Percentiles rank a stretch among this genome's conserved stretches.
Conservation (phyloP, 2,797 vertebrate genomes). For the Novumbra hubbsi region DNA sequence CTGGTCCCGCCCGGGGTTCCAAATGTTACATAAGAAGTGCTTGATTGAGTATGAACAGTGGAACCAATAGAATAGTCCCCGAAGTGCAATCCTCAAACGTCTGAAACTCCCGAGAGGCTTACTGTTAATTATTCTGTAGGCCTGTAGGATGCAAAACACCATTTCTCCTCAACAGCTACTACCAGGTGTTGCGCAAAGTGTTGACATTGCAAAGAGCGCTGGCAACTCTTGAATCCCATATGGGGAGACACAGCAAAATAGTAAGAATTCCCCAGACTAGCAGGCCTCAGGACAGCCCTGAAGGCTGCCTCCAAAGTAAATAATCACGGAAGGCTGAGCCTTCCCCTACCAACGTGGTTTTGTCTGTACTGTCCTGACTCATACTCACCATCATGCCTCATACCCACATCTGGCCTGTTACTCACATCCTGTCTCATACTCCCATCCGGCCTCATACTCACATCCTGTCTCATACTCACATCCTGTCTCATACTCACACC, state of each 20-base stretch:
- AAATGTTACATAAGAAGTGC: background rate
- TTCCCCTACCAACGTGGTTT: too few species aligned
- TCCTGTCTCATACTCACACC: too few species aligned
- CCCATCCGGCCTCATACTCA: too few species aligned
- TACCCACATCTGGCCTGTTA: too few species aligned
- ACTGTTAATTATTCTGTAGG: background rate
- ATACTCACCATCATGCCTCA: too few species aligned
- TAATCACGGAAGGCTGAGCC: slow-evolving; percentile 30
- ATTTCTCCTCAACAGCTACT: background rate
- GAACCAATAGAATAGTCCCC: background rate
- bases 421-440: too few species aligned
- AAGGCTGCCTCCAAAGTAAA: slow-evolving; percentile 49
- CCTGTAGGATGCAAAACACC: background rate
- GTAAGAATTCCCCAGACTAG: slow-evolving; percentile 67
- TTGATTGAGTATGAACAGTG: background rate
- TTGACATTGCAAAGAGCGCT: slow-evolving; percentile 61
- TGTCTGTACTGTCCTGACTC: too few species aligned
- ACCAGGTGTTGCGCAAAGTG: slow-evolving; percentile 28
- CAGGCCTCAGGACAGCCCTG: slow-evolving; percentile 54
- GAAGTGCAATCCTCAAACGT: background rate
- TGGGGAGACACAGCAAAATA: slow-evolving; percentile 50
- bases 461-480: too few species aligned
- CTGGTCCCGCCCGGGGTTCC: background rate
- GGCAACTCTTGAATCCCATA: slow-evolving; percentile 33
- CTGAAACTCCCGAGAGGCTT: background rate